phyloP scores from a whole-genome alignment of 1,140 invertebrate species.

The Drosophila varians region DNA sequence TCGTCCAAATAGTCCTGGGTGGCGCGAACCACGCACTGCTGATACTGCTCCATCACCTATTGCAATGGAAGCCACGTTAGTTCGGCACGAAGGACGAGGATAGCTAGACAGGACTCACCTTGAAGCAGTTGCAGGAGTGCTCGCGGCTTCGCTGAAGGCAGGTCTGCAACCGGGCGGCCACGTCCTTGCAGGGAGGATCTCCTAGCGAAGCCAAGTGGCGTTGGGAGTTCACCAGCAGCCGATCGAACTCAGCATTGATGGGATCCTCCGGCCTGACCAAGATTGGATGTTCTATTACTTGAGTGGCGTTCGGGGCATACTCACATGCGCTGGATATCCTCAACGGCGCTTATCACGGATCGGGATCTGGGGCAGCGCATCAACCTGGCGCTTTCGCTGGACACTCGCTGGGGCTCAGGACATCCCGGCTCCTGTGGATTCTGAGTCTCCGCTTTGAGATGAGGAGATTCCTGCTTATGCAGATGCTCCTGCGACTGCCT shows the following conservation, averaged over 20 bases:
- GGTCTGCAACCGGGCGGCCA: slow-evolving; percentile 23
- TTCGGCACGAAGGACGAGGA: not conserved
- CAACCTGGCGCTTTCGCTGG: not conserved
- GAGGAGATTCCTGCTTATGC: not conserved
- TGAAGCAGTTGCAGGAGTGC: slow-evolving; percentile 44
- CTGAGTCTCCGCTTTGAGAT: no score
- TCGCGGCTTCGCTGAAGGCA: slow-evolving; percentile 38
- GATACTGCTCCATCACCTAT: slow-evolving; percentile 51
- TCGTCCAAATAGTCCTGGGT: slow-evolving; percentile 48
- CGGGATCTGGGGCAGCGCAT: slow-evolving; percentile 11
- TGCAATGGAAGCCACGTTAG: not conserved
- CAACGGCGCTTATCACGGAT: slow-evolving; percentile 29
- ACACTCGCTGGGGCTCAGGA: not conserved
- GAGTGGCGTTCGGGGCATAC: not conserved
- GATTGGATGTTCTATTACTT: not conserved
- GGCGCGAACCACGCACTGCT: slow-evolving; percentile 33
- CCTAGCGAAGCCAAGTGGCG: slow-evolving; percentile 14
- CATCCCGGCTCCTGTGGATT: not conserved
- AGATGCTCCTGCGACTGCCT: not conserved
- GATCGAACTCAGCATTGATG: slow-evolving; percentile 55
- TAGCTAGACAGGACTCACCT: not conserved
- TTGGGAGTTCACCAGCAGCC: slow-evolving; percentile 24
- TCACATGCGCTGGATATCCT: slow-evolving; percentile 63
- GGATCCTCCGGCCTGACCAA: slow-evolving; percentile 29
- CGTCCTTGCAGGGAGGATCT: slow-evolving; percentile 33